Percentiles rank a stretch among this genome's conserved stretches.
These are phyloP conservation scores for Taeniopygia guttata DNA, from an alignment of 2,797 vertebrate genomes.

Conservation along the genomic window DNA sequence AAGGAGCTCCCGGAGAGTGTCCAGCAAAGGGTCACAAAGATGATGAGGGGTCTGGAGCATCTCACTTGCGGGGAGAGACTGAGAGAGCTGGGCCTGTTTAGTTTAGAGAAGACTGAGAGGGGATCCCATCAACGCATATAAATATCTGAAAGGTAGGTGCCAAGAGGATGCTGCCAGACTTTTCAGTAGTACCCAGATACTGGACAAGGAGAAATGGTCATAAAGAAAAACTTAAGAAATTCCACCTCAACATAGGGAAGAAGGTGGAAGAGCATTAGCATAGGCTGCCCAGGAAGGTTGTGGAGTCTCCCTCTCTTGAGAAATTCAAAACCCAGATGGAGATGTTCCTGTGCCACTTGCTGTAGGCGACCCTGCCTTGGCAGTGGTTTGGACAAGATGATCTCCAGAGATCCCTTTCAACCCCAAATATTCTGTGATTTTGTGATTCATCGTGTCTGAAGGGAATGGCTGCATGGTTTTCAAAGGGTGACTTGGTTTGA, in stretches of 20 bases:
- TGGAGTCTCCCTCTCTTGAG: neutral
- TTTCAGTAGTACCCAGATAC: neutral
- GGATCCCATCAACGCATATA: neutral
- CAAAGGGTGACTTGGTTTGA: neutral
- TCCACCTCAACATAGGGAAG: neutral
- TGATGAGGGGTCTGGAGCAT: neutral
- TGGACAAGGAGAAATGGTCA: accelerated
- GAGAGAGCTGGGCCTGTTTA: neutral
- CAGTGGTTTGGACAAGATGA: neutral
- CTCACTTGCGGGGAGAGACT: neutral
- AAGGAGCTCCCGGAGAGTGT: neutral
- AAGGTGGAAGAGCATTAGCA: neutral
- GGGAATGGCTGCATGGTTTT: neutral
- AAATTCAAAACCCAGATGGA: neutral
- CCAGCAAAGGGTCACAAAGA: neutral
- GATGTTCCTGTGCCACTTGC: neutral
- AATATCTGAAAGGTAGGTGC: neutral
- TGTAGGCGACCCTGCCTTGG: neutral
- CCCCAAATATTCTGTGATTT: neutral
- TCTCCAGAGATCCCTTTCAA: neutral
- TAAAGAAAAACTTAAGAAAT: neutral
- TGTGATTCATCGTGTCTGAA: neutral
- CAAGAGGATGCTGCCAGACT: neutral
- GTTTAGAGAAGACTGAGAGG: neutral
- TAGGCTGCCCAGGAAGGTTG: neutral